Evolutionary conservation across 2,888 invertebrate species (phyloP), one percentile per base, ranked within the genome.

Genomic region (Phasia obesa): DNA sequence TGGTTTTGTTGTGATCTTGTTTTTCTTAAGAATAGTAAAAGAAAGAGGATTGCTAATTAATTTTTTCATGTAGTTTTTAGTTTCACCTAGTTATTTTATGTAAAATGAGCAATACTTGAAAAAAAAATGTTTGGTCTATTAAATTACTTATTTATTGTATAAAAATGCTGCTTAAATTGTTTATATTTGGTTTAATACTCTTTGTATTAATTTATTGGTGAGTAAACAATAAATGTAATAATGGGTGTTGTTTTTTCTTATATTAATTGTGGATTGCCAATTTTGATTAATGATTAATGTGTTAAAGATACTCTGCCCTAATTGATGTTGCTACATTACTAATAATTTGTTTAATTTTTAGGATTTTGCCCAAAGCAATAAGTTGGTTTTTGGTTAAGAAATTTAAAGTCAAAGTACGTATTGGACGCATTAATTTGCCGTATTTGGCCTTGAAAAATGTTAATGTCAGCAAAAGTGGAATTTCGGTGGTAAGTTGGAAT

Each of bases 331-430:
- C 6, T 38, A 17, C 13, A 53, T 17, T 25, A 23, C 21, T 74
- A 90, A 88, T 88, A 88, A 47, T 21, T 11, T 42, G 2, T 53
- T 65, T 53, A 23, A 60, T 49, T 62, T 82, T 84, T 77, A 97
- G 97, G 95, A 92, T 97, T 82, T 90, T 97, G 84, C 97, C 97
- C 84, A 94, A 94, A 87, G 90, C 95, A 62, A 92, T 97, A 86
- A 95, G 96, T 88, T 97, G 96, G 96, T 92, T 95, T 85, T 94
- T 97, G 86, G 95, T 95, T 90, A 93, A 95, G 87, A 95, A 95
- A 90, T 97, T 95, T 90, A 94, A 95, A 90, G 94, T 97, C 85
- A 94, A 95, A 89, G 92, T 97, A 55, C 94, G 95, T 86, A 96
- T 97, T 83, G 96, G 97, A 15, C 93, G 95, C 85, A 96, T 97